Base-by-base conservation (phyloP, 2,888 invertebrate genomes). In the Hemicrepidius hirtus region DNA sequence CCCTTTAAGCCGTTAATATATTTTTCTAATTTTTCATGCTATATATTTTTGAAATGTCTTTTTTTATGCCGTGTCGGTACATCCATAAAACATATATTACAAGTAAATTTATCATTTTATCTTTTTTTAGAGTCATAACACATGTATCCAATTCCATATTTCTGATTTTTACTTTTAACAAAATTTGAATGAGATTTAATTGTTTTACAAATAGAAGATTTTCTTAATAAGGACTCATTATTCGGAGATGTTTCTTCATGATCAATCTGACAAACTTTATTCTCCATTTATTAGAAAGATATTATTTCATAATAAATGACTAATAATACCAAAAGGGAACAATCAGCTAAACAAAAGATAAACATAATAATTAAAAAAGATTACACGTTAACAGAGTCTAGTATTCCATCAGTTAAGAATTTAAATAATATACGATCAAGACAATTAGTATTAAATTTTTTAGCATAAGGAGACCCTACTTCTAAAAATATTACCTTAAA, bases 341-440 rank as follows among this genome's bases (percentile, higher is more conserved):
- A 44, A 44, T 44, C 44, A 18, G 44, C 18, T 44, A 44, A 44
- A 44, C 44, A 44, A 44, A 44, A 44, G 5, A 41, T 20, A 44
- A 46, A 20, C 20, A 46, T 20, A 44, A 44, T 44, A 44, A 44
- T 44, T 37, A 44, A 44, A 46, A 46, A 46, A 20, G 10, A 46
- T 46, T 46, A 46, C 46, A 46, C 46, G 9, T 46, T 46, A 46
- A 46, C 46, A 46, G 46, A 46, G 40, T 41, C 46, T 46, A 46
- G 46, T 20, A 46, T 46, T 46, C 13, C 46, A 46, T 20, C 46
- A 46, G 18, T 46, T 46, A 46, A 46, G 46, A 20, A 46, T 46
- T 46, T 10, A 16, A 41, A 41, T 32, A 32, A 32, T 32, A 32
- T 32, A 6, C 40, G n/a, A 41, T 41, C 13, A 41, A 20, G 20